Conservation (phyloP, 1,140 invertebrate species). For the Copidosoma floridanum region DNA sequence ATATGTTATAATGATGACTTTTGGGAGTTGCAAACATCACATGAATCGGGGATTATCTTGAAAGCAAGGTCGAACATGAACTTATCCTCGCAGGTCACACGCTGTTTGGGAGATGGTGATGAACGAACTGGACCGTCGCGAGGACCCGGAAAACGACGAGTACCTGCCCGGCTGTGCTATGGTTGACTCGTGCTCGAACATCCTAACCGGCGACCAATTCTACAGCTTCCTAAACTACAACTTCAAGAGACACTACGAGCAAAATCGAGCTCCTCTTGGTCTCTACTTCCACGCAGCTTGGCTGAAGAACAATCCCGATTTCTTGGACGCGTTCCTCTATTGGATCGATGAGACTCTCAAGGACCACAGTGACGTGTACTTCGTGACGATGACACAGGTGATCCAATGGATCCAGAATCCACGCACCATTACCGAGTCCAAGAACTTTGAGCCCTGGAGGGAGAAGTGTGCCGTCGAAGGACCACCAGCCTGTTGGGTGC, state of each 20-base stretch:
- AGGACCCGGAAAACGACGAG: conserved; percentile 88
- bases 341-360: conserved; percentile 91
- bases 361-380: conserved; percentile 90
- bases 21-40: neutral
- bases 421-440: conserved; percentile 76
- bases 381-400: conserved; percentile 96
- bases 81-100: conserved; percentile 63
- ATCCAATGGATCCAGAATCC: conserved; percentile 97
- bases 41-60: neutral
- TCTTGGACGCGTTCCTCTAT: conserved; percentile 87
- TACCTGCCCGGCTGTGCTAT: conserved; percentile 91
- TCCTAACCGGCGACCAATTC: conserved; percentile 89
- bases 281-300: conserved; percentile 95
- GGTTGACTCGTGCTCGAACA: conserved; percentile 95
- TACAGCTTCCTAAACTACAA: conserved; percentile 96
- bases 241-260: conserved; percentile 91
- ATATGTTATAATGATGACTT: neutral
- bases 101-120: conserved; percentile 98
- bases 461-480: conserved; percentile 86
- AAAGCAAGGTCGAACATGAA: conserved; percentile 9
- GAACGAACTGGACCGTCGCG: conserved; percentile 90
- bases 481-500: conserved; percentile 78
- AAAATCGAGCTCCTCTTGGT: conserved; percentile 89
- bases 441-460: conserved; percentile 91
- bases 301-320: conserved; percentile 93